These are phyloP conservation scores for Hoplias malabaricus DNA, from an alignment of 2,113 vertebrate genomes.

Conservation along the genomic window DNA sequence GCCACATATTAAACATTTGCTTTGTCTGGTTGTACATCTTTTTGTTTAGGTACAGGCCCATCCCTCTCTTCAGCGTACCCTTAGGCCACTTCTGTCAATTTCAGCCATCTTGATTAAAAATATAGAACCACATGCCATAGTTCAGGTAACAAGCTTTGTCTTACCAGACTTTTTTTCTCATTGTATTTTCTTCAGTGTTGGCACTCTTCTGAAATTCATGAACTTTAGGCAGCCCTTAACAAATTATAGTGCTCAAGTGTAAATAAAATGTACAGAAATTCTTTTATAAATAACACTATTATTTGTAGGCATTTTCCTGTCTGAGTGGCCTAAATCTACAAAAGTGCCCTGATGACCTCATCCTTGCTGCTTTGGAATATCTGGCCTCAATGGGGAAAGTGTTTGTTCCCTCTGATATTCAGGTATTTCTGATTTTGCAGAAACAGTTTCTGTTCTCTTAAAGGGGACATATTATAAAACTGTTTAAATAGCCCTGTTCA, in stretches of 20 bases:
- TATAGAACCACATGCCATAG: conserved; percentile 74
- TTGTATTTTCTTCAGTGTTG: not conserved
- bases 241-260: too few relatives aligned
- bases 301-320: conserved; percentile 75
- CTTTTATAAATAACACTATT: too few relatives aligned
- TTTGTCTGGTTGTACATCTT: too few relatives aligned
- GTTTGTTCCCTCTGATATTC: conserved; percentile 76
- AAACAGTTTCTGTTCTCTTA: not conserved
- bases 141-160: conserved; percentile 74
- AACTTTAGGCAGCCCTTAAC: too few relatives aligned
- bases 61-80: conserved; percentile 71
- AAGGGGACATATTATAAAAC: too few relatives aligned
- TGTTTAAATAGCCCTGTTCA: too few relatives aligned
- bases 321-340: conserved; percentile 74
- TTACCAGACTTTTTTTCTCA: not conserved
- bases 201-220: too few relatives aligned
- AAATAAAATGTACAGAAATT: too few relatives aligned
- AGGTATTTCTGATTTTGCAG: conserved; percentile 71
- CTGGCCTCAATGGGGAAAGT: conserved; percentile 82
- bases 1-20: not conserved
- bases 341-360: conserved; percentile 74
- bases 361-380: conserved; percentile 79
- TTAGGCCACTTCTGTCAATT: conserved; percentile 80
- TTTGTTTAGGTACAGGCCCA: conserved; percentile 75
- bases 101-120: conserved; percentile 76